A percentile compares a stretch with the other conserved stretches of the same genome.
Conservation (phyloP, 2,113 vertebrate genomes). For the Lanius collurio region DNA sequence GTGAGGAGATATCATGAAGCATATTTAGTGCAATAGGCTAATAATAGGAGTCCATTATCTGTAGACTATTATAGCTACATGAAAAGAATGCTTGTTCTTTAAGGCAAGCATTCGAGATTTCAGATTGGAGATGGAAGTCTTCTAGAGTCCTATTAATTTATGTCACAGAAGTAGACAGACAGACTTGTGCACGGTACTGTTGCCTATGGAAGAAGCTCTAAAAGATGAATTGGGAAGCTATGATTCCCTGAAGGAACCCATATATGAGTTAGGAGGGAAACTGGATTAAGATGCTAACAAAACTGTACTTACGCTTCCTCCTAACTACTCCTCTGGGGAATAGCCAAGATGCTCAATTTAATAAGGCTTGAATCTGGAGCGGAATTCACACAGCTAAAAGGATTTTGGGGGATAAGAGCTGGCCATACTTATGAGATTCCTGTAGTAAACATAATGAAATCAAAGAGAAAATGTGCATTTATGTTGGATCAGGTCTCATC, state of each 20-base stretch:
- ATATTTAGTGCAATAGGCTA: background rate
- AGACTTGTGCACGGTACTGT: background rate
- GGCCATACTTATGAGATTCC: background rate
- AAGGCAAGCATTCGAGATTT: background rate
- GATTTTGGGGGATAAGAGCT: background rate
- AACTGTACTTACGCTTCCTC: background rate
- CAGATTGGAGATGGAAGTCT: background rate
- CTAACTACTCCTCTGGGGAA: background rate
- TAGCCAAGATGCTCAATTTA: background rate
- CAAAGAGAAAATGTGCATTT: background rate
- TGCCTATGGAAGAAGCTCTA: background rate
- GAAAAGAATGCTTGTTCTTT: background rate
- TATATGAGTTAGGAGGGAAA: background rate
- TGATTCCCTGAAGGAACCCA: background rate
- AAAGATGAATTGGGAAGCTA: background rate
- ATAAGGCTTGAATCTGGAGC: background rate
- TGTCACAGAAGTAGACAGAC: background rate
- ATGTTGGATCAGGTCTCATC: background rate
- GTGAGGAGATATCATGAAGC: background rate
- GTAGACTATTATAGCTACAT: background rate
- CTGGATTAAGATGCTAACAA: slow-evolving; percentile 9
- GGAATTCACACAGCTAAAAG: background rate
- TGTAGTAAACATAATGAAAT: background rate
- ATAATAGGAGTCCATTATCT: background rate
- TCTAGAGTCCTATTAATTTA: background rate